phyloP scores from a whole-genome alignment of 2,113 vertebrate genomes.

The Larimichthys polyactis region DNA sequence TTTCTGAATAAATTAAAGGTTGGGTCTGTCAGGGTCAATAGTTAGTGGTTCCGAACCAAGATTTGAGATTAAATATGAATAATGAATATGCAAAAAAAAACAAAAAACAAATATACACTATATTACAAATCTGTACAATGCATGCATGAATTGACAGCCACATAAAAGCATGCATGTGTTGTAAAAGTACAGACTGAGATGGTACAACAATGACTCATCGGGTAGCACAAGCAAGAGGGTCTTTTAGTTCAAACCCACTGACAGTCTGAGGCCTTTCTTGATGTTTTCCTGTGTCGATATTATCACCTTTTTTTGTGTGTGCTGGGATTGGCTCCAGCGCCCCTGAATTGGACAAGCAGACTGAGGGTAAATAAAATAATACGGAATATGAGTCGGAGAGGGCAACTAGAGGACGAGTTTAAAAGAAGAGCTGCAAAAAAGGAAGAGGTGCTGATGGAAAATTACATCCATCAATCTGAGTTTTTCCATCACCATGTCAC shows the following conservation, averaged over 20 bases:
- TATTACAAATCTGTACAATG: too few relatives aligned
- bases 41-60: too few relatives aligned
- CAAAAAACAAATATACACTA: too few relatives aligned
- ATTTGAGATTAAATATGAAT: too few relatives aligned
- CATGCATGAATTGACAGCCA: too few relatives aligned
- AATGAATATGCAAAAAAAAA: too few relatives aligned
- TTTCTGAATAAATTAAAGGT: too few relatives aligned
- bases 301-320: background rate
- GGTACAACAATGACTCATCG: background rate
- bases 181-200: background rate
- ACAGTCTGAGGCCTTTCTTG: background rate
- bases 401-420: slow-evolving; percentile 33
- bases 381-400: slow-evolving; percentile 12
- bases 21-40: too few relatives aligned
- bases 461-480: slow-evolving; percentile 41
- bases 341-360: slow-evolving; percentile 9
- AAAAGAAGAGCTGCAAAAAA: slow-evolving; percentile 18
- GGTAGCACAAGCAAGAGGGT: background rate
- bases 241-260: background rate
- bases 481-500: slow-evolving; percentile 44
- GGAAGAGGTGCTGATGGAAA: slow-evolving; percentile 48
- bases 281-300: background rate
- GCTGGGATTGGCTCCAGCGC: background rate
- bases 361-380: slow-evolving; percentile 28
- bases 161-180: too few relatives aligned